Evolutionary conservation across 2,113 vertebrate genomes (phyloP).

Genomic region (Alectura lathami): DNA sequence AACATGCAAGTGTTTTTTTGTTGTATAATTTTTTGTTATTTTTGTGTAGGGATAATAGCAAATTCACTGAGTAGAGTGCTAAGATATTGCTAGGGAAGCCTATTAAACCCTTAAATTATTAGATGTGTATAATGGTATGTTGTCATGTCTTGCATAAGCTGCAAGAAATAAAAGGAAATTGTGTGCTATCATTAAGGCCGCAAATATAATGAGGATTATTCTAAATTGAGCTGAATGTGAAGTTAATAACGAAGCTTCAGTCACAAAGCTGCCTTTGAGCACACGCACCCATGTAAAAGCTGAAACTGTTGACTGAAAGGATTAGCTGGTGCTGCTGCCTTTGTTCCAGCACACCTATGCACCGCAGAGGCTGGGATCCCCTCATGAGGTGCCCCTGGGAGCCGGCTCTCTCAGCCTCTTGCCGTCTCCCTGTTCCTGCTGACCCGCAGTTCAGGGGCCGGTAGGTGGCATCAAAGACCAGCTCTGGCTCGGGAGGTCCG

Average conservation of each 20-base stretch:
- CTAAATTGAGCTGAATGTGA: constrained; percentile 42
- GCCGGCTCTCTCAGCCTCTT: not conserved
- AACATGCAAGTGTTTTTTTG: not conserved
- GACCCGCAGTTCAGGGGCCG: not conserved
- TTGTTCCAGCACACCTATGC: not conserved
- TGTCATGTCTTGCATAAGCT: constrained; percentile 53
- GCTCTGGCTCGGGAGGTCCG: not conserved
- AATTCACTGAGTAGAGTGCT: not conserved
- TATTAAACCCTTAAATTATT: constrained; percentile 54
- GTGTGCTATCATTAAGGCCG: constrained; percentile 15
- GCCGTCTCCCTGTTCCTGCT: not conserved
- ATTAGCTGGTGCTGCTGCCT: not conserved
- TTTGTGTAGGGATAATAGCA: constrained; percentile 3
- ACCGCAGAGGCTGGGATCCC: not conserved
- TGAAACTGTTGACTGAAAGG: not conserved
- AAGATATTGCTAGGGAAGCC: constrained; percentile 54
- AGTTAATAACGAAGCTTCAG: constrained; percentile 31
- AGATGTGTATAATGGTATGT: constrained; percentile 9
- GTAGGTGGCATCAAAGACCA: constrained; percentile 48
- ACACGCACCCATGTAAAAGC: not conserved
- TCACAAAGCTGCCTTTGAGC: constrained; percentile 11
- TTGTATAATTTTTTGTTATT: not conserved
- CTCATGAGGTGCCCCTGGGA: not conserved
- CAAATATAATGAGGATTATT: constrained; percentile 64
- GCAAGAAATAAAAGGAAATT: constrained; percentile 62